Evolutionary conservation across 1,140 invertebrate genomes (phyloP).

Genomic region (Marisa cornuarietis): DNA sequence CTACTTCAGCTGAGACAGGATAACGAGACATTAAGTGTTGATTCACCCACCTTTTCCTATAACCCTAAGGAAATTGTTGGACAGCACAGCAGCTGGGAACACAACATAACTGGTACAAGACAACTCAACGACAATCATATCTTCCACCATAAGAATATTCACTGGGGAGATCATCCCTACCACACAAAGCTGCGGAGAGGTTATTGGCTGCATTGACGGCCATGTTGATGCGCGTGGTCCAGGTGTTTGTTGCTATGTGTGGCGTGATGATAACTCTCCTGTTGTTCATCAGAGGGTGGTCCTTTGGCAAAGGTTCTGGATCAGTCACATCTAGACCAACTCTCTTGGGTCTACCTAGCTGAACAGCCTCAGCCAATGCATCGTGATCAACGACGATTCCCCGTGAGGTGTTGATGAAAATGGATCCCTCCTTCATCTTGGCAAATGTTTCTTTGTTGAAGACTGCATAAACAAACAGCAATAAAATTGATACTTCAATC

Average conservation of each 20-base stretch:
- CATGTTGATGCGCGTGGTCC: constrained; percentile 83
- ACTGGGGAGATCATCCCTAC: constrained; percentile 1
- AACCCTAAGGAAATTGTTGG: no score
- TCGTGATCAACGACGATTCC: constrained; percentile 60
- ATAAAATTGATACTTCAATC: no score
- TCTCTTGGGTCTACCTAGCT: constrained; percentile 77
- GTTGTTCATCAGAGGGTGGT: constrained; percentile 81
- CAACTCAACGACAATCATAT: no score
- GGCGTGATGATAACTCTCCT: constrained; percentile 88
- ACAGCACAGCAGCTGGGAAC: no score
- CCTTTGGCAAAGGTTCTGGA: constrained; percentile 88
- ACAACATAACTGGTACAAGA: no score
- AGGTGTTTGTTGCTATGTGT: constrained; percentile 90
- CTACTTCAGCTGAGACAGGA: no score
- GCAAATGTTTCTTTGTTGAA: constrained; percentile 46
- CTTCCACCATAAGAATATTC: no score
- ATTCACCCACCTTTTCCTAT: no score
- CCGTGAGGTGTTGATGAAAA: constrained; percentile 61
- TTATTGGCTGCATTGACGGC: constrained; percentile 83
- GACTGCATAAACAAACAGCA: not conserved
- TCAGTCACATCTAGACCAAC: constrained; percentile 93
- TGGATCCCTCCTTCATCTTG: constrained; percentile 66
- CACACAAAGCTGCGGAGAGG: not conserved
- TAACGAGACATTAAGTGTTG: no score
- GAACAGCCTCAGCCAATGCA: constrained; percentile 71